Conservation (phyloP, 2,888 invertebrate genomes). For the Heliothis peltigera region DNA sequence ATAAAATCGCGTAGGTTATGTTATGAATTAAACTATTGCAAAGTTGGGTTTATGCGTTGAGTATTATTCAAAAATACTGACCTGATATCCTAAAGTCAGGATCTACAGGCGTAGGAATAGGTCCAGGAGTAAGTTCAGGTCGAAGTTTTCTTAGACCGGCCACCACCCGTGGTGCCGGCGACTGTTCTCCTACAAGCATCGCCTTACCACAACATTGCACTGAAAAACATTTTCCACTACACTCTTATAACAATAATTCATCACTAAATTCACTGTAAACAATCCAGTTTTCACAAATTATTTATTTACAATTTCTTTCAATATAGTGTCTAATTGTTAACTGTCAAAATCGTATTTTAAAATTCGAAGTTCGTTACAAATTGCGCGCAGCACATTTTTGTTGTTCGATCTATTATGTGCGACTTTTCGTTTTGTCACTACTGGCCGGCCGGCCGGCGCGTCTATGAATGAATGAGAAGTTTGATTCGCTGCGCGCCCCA, state of each 20-base stretch:
- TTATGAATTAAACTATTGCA: slow-evolving; percentile 14
- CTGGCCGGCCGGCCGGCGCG: slow-evolving; percentile 76
- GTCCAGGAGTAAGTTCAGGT: slow-evolving; percentile 86
- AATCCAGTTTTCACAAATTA: slow-evolving; percentile 57
- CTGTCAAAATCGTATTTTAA: slow-evolving; percentile 81
- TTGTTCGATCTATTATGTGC: slow-evolving; percentile 48
- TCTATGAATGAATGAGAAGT: slow-evolving; percentile 80
- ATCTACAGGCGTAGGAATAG: slow-evolving; percentile 82
- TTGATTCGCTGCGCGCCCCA: slow-evolving; percentile 67
- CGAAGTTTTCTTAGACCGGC: slow-evolving; percentile 87
- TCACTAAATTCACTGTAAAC: slow-evolving; percentile 57
- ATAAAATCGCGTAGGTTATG: slow-evolving; percentile 33
- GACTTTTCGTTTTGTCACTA: slow-evolving; percentile 52
- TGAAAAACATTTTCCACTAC: slow-evolving; percentile 76
- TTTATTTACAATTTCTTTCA: slow-evolving; percentile 41
- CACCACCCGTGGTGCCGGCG: slow-evolving; percentile 89
- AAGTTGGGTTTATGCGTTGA: no score
- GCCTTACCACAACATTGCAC: slow-evolving; percentile 83
- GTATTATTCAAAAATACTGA: slow-evolving; percentile 61
- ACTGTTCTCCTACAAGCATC: slow-evolving; percentile 87
- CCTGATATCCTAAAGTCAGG: slow-evolving; percentile 87
- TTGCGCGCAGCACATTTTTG: slow-evolving; percentile 75
- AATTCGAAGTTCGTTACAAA: slow-evolving; percentile 85
- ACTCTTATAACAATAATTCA: slow-evolving; percentile 66
- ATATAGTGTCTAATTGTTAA: slow-evolving; percentile 64